phyloP scores from a whole-genome alignment of 1,140 invertebrate genomes.

The Drosophila tani region DNA sequence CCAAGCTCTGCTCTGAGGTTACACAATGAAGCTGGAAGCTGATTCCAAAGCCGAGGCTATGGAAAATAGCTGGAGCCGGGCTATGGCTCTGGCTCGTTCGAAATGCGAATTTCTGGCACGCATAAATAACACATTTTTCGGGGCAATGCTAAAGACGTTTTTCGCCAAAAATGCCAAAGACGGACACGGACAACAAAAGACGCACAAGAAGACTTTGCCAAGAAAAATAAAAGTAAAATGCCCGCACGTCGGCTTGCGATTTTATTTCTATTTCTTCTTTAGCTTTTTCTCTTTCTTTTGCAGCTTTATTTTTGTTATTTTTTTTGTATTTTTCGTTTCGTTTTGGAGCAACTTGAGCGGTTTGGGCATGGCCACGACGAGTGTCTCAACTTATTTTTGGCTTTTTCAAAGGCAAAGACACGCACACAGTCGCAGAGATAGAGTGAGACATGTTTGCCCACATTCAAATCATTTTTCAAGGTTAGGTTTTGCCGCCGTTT shows the following conservation, averaged over 20 bases:
- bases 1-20: conserved; percentile 45
- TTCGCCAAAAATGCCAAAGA: conserved; percentile 42
- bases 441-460: conserved; percentile 58
- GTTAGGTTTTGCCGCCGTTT: conserved; percentile 62
- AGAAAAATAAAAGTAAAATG: conserved; percentile 61
- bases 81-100: not conserved
- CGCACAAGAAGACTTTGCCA: conserved; percentile 49
- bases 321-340: conserved; percentile 9
- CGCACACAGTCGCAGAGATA: conserved; percentile 12
- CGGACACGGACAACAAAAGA: conserved; percentile 25
- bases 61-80: conserved; percentile 1
- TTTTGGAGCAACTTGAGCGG: conserved; percentile 42
- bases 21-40: conserved; percentile 50
- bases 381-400: conserved; percentile 66
- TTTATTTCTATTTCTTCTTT: conserved; percentile 38
- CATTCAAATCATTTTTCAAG: conserved; percentile 68
- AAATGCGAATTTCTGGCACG: conserved; percentile 45
- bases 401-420: conserved; percentile 32
- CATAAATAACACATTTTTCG: conserved; percentile 53
- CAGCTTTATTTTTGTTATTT: conserved; percentile 15
- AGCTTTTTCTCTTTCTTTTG: conserved; percentile 10
- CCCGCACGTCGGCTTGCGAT: conserved; percentile 31
- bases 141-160: conserved; percentile 30
- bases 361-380: conserved; percentile 53
- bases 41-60: conserved; percentile 1